Percentiles rank a stretch among this genome's conserved stretches.
Conservation (phyloP, 2,888 invertebrate genomes). For the Antitype chi region DNA sequence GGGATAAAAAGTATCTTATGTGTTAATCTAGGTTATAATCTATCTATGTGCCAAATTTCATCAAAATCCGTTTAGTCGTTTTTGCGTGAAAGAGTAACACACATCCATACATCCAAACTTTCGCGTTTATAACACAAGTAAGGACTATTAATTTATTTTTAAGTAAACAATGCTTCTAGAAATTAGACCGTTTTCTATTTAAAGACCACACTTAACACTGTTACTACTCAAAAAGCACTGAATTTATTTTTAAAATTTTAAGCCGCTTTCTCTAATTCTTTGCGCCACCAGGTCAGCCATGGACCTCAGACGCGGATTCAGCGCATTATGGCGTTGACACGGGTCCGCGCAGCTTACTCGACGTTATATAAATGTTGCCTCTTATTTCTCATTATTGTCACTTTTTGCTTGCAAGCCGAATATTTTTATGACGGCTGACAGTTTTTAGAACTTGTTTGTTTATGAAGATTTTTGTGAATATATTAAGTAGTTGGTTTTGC, state of each 20-base stretch:
- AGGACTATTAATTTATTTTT: too few species aligned
- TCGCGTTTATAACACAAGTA: too few species aligned
- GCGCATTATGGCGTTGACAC: conserved; percentile 71
- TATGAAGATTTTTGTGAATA: conserved; percentile 49
- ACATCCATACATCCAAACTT: too few species aligned
- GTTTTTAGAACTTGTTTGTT: conserved; percentile 40
- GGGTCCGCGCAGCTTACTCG: conserved; percentile 69
- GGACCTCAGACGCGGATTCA: conserved; percentile 68
- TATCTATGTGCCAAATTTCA: too few species aligned
- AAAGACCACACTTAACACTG: background rate
- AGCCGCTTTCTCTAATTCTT: conserved; percentile 24
- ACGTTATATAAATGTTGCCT: conserved; percentile 72
- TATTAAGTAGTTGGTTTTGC: conserved; percentile 15
- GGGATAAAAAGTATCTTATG: too few species aligned
- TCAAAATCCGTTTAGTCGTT: too few species aligned
- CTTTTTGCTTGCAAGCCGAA: conserved; percentile 58
- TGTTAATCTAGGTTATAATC: too few species aligned
- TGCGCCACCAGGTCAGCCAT: conserved; percentile 17
- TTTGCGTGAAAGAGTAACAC: too few species aligned
- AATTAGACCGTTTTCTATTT: background rate
- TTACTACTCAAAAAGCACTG: too few species aligned
- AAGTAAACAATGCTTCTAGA: background rate
- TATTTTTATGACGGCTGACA: conserved; percentile 54
- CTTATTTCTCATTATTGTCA: conserved; percentile 65
- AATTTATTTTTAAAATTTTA: background rate